Conservation (phyloP, 2,113 vertebrate species). For the Lophochroa leadbeateri region DNA sequence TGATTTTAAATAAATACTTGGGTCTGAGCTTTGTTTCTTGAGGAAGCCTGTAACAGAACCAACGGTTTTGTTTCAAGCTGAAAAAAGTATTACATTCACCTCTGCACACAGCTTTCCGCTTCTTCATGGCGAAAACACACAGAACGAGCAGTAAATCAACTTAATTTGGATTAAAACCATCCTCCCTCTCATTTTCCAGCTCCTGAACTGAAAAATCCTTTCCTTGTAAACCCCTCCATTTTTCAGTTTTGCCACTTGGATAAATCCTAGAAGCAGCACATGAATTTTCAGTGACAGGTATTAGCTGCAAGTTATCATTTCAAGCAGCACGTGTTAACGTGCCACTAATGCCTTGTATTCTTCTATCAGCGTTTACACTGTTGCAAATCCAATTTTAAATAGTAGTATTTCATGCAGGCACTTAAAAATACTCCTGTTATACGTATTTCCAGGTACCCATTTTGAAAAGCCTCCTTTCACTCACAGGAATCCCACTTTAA, state of each 20-base stretch:
- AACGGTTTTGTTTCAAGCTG: neutral
- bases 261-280: neutral
- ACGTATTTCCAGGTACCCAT: neutral
- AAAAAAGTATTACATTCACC: neutral
- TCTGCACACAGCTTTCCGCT: neutral
- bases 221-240: neutral
- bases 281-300: neutral
- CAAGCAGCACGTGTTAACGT: rapidly evolving
- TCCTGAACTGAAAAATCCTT: neutral
- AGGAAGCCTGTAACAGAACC: neutral
- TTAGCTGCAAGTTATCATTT: neutral
- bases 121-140: neutral
- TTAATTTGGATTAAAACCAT: neutral
- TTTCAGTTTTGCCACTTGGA: neutral
- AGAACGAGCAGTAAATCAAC: neutral
- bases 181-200: neutral
- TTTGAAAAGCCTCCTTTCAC: neutral
- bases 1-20: neutral
- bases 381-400: neutral
- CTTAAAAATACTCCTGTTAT: neutral
- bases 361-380: neutral
- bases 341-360: neutral
- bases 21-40: neutral
- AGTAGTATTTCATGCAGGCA: neutral
- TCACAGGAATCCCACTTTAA: neutral